Evolutionary conservation across 1,140 invertebrate genomes (phyloP), one percentile per base, ranked within the genome.

Genomic region (Cotesia glomerata): DNA sequence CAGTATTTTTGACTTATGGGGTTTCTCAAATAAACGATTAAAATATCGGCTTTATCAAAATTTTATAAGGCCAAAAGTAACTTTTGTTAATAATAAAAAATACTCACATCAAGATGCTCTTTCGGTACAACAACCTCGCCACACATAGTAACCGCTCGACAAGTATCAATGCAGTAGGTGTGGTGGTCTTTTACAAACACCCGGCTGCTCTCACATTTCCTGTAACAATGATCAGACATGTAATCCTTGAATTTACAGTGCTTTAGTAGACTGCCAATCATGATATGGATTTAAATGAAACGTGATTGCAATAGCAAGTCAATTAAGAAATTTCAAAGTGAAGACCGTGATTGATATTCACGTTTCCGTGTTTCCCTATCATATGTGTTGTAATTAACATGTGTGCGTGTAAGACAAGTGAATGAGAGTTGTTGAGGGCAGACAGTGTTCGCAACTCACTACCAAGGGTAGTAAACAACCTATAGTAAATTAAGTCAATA

Each of bases 41-140:
- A n/a, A n/a, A n/a, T n/a, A n/a, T n/a, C n/a, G n/a, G n/a, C n/a
- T n/a, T n/a, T n/a, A n/a, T n/a, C n/a, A n/a, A n/a, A n/a, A n/a
- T n/a, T n/a, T n/a, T n/a, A n/a, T n/a, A n/a, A n/a, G n/a, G n/a
- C n/a, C n/a, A n/a, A n/a, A n/a, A n/a, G n/a, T n/a, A n/a, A n/a
- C n/a, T n/a, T n/a, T n/a, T n/a, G n/a, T n/a, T n/a, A n/a, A n/a
- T n/a, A n/a, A n/a, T n/a, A n/a, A 34, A 58, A 72, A 56, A 54
- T 75, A 90, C 91, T 91, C 87, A 96, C 96, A 83, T 98, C 95
- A 58, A 99, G 90, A 89, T 98, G 97, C 61, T 94, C 89, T 78
- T 95, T 92, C 0, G 97, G 97, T 7, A 99, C 96, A 75, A 89
- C 88, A 4, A 98, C 95, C 85, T 99, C 97, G 0, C 97, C 97